phyloP scores from a whole-genome alignment of 2,797 vertebrate genomes.

The Gadopsis bispinosus region DNA sequence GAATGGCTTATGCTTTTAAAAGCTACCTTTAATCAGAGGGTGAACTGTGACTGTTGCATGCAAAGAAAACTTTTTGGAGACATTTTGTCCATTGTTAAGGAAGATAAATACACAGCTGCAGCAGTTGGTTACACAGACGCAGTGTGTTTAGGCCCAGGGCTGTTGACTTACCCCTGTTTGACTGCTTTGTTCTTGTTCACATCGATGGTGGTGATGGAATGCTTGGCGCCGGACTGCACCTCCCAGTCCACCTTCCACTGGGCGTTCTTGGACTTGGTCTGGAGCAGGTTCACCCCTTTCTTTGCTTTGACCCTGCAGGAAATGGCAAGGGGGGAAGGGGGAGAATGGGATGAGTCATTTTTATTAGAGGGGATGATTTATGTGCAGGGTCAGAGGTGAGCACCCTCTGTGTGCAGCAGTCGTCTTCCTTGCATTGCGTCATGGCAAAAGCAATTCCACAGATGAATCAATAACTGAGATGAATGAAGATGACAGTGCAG shows the following conservation, averaged over 20 bases:
- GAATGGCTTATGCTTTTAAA: constrained; percentile 30
- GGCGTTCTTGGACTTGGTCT: constrained; percentile 89
- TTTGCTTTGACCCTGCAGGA: constrained; percentile 95
- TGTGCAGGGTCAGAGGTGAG: constrained; percentile 63
- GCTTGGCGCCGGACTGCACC: constrained; percentile 94
- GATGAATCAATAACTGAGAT: constrained; percentile 76
- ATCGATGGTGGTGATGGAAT: constrained; percentile 94
- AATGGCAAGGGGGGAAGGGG: constrained; percentile 18
- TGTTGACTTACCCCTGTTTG: constrained; percentile 85
- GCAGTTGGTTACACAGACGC: constrained; percentile 25
- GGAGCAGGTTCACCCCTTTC: constrained; percentile 96
- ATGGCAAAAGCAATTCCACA: constrained; percentile 72
- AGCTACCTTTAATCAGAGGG: constrained; percentile 44
- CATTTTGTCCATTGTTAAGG: constrained; percentile 22
- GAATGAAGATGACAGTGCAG: constrained; percentile 60
- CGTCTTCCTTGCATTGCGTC: constrained; percentile 55
- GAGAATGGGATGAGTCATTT: constrained; percentile 40
- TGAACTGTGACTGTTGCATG: constrained; percentile 17
- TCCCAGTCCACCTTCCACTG: constrained; percentile 96
- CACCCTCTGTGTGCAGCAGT: constrained; percentile 34
- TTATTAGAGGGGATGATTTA: constrained; percentile 73
- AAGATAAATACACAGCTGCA: constrained; percentile 42
- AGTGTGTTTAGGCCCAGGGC: constrained; percentile 46
- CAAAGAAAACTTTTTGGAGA: constrained; percentile 31
- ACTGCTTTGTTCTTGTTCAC: constrained; percentile 88